A percentile compares a stretch with the other conserved stretches of the same genome.
These are phyloP conservation scores for Idaea straminata DNA, from an alignment of 2,888 invertebrate genomes.

Conservation along the genomic window DNA sequence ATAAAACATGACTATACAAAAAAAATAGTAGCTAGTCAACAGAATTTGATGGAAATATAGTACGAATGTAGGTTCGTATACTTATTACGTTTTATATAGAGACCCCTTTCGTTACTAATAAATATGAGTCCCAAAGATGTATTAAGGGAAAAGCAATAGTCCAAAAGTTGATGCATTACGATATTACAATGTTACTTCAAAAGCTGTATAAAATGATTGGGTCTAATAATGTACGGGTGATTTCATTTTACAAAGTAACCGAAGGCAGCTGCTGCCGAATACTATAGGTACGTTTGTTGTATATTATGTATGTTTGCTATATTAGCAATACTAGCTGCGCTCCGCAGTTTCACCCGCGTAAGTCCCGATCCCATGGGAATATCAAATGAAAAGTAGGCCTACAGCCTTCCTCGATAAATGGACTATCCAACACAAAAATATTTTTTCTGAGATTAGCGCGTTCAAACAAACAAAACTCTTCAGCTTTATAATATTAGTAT, in stretches of 20 bases:
- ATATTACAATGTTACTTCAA: constrained; percentile 19
- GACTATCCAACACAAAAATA: too few relatives aligned
- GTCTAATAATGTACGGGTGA: constrained; percentile 37
- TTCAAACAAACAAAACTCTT: too few relatives aligned
- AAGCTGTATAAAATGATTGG: constrained; percentile 23
- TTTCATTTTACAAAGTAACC: constrained; percentile 65
- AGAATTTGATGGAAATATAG: not conserved
- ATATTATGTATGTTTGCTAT: constrained; percentile 25
- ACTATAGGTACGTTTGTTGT: not conserved
- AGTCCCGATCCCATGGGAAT: too few relatives aligned
- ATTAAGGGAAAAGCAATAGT: not conserved
- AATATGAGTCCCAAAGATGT: not conserved
- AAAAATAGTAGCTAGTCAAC: not conserved
- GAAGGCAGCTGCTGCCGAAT: constrained; percentile 37
- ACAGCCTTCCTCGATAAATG: too few relatives aligned
- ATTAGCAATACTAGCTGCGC: constrained; percentile 15
- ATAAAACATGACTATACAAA: too few relatives aligned
- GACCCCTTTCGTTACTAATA: not conserved
- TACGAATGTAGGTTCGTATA: not conserved
- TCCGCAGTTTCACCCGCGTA: too few relatives aligned
- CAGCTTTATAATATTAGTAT: too few relatives aligned
- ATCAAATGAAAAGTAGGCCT: too few relatives aligned
- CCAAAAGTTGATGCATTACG: constrained; percentile 7
- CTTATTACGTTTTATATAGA: not conserved
- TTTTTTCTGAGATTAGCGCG: too few relatives aligned